Conservation (phyloP, 2,888 invertebrate genomes). For the Serrognathus titanus region DNA sequence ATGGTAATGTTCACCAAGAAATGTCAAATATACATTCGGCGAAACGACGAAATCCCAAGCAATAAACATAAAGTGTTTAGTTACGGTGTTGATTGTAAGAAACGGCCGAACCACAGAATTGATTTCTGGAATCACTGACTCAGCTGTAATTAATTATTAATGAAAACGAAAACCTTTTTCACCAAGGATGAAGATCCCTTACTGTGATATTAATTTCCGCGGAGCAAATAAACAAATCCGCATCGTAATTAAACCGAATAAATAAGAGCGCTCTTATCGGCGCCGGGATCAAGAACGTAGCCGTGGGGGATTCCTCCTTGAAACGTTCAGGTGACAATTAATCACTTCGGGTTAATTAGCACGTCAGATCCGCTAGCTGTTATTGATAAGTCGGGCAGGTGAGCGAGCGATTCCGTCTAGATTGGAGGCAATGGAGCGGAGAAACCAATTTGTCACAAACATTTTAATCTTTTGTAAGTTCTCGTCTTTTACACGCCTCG, state of each 20-base stretch:
- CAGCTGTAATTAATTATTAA: too few species aligned
- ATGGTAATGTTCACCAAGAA: not conserved
- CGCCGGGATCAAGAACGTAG: not conserved
- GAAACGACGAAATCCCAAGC: too few species aligned
- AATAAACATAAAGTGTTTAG: too few species aligned
- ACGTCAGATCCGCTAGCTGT: constrained; percentile 28
- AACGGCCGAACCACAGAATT: too few species aligned
- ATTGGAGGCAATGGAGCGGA: constrained; percentile 30
- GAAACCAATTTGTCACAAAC: constrained; percentile 34
- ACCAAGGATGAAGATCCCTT: too few species aligned
- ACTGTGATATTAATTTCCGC: not conserved
- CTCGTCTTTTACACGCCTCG: not conserved
- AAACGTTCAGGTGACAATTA: constrained; percentile 23
- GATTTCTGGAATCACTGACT: too few species aligned
- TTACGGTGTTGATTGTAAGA: too few species aligned
- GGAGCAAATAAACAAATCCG: not conserved
- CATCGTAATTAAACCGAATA: not conserved
- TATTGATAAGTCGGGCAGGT: constrained; percentile 30
- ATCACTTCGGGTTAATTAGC: constrained; percentile 35
- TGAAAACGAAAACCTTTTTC: too few species aligned
- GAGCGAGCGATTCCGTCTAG: constrained; percentile 31
- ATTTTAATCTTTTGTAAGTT: constrained; percentile 28
- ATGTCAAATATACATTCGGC: too few species aligned
- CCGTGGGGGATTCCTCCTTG: constrained; percentile 1
- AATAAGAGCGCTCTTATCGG: not conserved